Evolutionary conservation across 2,113 vertebrate species (phyloP).

Genomic region (Eulacestoma nigropectus): DNA sequence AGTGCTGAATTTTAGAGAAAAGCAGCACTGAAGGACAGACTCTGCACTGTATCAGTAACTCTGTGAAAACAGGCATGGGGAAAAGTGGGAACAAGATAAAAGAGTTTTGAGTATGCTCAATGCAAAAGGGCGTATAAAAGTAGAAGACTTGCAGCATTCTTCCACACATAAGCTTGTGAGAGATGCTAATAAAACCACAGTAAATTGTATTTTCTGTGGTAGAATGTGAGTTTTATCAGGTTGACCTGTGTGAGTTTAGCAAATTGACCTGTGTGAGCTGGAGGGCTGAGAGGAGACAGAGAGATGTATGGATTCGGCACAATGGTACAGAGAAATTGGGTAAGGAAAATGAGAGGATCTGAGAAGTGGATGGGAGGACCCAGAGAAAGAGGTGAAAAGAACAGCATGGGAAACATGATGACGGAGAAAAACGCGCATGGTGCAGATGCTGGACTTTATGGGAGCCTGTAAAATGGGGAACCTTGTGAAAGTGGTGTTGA

Average conservation of each 20-base stretch:
- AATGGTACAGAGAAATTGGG: neutral
- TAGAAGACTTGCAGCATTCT: neutral
- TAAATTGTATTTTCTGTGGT: neutral
- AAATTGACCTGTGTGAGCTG: neutral
- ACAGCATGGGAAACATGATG: neutral
- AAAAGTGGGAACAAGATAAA: neutral
- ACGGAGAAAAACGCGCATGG: neutral
- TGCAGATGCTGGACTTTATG: neutral
- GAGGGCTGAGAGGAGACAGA: neutral
- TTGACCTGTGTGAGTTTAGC: neutral
- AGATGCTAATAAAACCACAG: neutral
- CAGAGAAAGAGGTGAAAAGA: neutral
- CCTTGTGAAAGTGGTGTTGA: neutral
- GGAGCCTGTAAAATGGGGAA: neutral
- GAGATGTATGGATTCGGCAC: neutral
- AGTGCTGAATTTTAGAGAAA: neutral
- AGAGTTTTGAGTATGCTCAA: neutral
- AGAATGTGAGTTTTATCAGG: neutral
- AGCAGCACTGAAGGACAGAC: neutral
- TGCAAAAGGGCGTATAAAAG: neutral
- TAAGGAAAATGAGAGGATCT: neutral
- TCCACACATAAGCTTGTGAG: neutral
- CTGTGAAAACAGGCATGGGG: neutral
- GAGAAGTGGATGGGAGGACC: neutral
- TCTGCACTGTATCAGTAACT: neutral